Percentiles rank a stretch among this genome's conserved stretches.
Conservation (phyloP, 2,888 invertebrate genomes). For the Lasius platythorax region DNA sequence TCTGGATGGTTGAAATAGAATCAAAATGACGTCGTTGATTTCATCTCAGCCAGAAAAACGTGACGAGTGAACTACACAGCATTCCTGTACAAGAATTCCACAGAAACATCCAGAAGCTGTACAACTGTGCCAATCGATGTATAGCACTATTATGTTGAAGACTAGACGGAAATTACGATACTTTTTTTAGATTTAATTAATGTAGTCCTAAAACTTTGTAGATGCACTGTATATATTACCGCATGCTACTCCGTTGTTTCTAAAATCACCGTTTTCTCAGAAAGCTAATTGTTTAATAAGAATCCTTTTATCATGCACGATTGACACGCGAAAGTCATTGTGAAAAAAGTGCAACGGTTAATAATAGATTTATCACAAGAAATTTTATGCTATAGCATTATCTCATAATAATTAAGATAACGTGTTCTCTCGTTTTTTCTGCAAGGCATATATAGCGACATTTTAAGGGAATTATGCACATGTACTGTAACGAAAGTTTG, state of each 20-base stretch:
- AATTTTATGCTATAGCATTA: constrained; percentile 47
- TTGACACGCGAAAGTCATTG: constrained; percentile 50
- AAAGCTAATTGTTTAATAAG: constrained; percentile 42
- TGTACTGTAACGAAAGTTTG: constrained; percentile 66
- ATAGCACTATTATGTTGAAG: too few species aligned
- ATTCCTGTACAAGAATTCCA: too few species aligned
- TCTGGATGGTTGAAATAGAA: too few species aligned
- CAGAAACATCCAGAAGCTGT: too few species aligned
- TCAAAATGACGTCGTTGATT: too few species aligned
- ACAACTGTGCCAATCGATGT: too few species aligned
- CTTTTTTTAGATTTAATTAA: too few species aligned
- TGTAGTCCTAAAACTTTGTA: too few species aligned
- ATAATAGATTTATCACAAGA: constrained; percentile 5
- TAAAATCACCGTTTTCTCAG: constrained; percentile 53
- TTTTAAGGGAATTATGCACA: constrained; percentile 51
- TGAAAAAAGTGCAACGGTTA: constrained; percentile 50
- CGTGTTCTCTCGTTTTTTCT: constrained; percentile 48
- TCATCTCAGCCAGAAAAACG: too few species aligned
- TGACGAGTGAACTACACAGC: too few species aligned
- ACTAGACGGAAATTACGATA: too few species aligned
- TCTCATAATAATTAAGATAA: constrained; percentile 55
- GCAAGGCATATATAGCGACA: constrained; percentile 57
- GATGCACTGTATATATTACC: neutral
- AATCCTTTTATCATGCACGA: constrained; percentile 37
- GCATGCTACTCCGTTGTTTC: neutral